A percentile compares a stretch with the other conserved stretches of the same genome.
Evolutionary conservation across 2,113 vertebrate genomes (phyloP).

Genomic region (Panurus biarmicus): DNA sequence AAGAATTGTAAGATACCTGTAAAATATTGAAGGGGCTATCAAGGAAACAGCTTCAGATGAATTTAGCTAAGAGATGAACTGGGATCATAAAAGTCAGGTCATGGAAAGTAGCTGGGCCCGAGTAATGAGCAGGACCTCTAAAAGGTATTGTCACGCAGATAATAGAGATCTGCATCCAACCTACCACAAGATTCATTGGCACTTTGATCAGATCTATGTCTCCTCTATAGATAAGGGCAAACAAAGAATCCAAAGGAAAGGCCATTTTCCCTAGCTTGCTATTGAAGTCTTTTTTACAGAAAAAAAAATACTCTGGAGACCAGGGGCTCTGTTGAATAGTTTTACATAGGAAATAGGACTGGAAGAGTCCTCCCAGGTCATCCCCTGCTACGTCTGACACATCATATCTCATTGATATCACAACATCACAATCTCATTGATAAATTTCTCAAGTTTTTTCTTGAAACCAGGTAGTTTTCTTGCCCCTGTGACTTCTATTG

Average conservation of each 20-base stretch:
- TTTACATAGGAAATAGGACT: constrained; percentile 48
- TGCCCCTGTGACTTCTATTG: constrained; percentile 2
- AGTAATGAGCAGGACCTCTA: constrained; percentile 30
- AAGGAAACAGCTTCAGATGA: constrained; percentile 26
- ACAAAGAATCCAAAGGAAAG: constrained; percentile 55
- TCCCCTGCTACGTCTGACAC: background rate
- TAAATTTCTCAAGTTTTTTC: constrained; percentile 46
- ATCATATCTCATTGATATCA: constrained; percentile 35
- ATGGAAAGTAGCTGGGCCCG: background rate
- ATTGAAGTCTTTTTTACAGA: constrained; percentile 50
- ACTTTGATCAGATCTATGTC: constrained; percentile 28
- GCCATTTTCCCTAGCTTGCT: constrained; percentile 29
- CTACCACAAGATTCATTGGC: constrained; percentile 31
- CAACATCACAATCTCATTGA: constrained; percentile 53
- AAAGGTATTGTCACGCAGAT: constrained; percentile 22
- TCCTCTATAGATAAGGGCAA: constrained; percentile 19
- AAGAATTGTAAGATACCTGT: background rate
- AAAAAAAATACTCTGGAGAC: constrained; percentile 41
- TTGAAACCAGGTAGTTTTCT: constrained; percentile 10
- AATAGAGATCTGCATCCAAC: constrained; percentile 48
- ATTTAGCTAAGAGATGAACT: constrained; percentile 37
- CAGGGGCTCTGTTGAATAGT: constrained; percentile 25
- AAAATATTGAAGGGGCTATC: constrained; percentile 7
- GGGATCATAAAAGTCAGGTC: constrained; percentile 26
- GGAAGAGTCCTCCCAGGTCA: constrained; percentile 42